Base-by-base conservation (phyloP, 2,888 invertebrate genomes). In the Deilephila elpenor region DNA sequence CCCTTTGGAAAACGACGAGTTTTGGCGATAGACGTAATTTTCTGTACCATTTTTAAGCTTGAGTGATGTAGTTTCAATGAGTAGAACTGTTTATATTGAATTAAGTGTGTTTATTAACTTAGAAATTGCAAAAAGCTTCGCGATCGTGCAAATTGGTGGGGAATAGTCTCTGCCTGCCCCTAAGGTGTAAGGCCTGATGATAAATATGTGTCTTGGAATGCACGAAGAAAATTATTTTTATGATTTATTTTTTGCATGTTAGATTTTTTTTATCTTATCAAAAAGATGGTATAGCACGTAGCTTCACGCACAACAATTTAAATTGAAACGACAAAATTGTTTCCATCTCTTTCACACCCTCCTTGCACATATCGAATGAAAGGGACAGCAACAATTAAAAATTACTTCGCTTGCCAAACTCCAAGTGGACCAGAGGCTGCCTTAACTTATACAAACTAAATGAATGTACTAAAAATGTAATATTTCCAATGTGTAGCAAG, bases 401-500 rank as follows among this genome's bases (percentile, higher is more conserved):
- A 56, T n/a, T 37, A 67, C 25, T 6, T 25, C 51, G 44, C 17
- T 51, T 25, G 67, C 67, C 44, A 44, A 51, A 44, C 44, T 19
- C 14, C 56, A 61, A 32, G 32, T 67, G 25, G 67, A 67, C 17
- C 44, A 51, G 20, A 67, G 67, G 44, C 51, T 51, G 51, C 44
- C 14, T 25, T 11, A n/a, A 32, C 7, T 67, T 72, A 2, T 32
- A 56, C 25, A 73, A 73, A 11, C 25, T 17, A 8, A 44, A 37
- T 29, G 8, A 59, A 29, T 19, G n/a, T 19, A 64, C 56, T 73
- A 67, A 67, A 73, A 37, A 20, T 86, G 77, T 67, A 70, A 75
- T 67, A 51, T 51, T 75, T 89, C 84, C 72, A 80, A 81, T 82
- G 80, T 91, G 80, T 96, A 98, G 98, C 98, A 98, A 97, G 98